phyloP scores from a whole-genome alignment of 2,113 vertebrate genomes.

The Burhinus oedicnemus region DNA sequence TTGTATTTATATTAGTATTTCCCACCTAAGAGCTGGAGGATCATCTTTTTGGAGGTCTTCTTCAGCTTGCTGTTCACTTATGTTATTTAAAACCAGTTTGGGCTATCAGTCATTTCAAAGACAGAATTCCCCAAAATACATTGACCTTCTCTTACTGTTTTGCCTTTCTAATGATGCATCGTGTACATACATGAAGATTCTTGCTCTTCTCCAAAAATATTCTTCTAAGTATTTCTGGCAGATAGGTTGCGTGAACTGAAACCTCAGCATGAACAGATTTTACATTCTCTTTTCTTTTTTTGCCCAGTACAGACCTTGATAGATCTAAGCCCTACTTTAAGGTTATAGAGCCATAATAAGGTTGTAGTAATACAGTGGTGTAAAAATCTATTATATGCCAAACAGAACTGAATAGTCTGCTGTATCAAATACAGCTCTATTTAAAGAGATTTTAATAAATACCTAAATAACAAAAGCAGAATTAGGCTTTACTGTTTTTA shows the following conservation, averaged over 20 bases:
- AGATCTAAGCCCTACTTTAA: background rate
- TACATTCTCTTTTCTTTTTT: background rate
- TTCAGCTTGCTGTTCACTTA: background rate
- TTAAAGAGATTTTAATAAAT: background rate
- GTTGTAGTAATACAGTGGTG: background rate
- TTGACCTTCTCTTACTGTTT: background rate
- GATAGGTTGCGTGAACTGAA: background rate
- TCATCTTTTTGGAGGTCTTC: background rate
- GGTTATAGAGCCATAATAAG: background rate
- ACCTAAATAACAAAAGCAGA: background rate
- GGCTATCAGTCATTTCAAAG: background rate
- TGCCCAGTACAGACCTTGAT: background rate
- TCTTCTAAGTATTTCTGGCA: background rate
- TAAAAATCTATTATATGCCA: background rate
- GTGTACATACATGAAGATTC: background rate
- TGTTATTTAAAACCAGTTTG: background rate
- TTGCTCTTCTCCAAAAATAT: background rate
- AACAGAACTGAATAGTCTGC: background rate
- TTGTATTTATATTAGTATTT: background rate
- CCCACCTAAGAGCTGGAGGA: background rate
- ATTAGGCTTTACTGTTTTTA: background rate
- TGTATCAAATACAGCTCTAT: background rate
- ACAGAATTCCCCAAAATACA: background rate
- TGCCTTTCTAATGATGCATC: background rate
- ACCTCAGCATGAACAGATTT: background rate